A percentile compares a stretch with the other conserved stretches of the same genome.
Evolutionary conservation across 2,888 invertebrate species (phyloP).

Genomic region (Lypha dubia): DNA sequence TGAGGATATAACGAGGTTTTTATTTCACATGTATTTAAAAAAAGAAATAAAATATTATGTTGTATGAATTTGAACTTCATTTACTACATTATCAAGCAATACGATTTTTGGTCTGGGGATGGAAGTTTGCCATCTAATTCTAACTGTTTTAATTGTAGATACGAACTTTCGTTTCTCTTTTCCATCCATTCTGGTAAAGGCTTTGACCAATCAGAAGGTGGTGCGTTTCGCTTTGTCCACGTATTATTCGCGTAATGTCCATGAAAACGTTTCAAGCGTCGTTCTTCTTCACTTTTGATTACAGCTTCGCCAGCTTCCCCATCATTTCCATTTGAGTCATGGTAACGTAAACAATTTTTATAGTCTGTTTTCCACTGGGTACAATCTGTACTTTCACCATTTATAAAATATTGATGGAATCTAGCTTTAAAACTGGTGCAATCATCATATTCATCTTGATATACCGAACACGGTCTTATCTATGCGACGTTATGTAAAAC

Average conservation of each 20-base stretch:
- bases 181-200: slow-evolving; percentile 91
- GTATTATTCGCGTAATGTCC: slow-evolving; percentile 89
- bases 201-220: slow-evolving; percentile 92
- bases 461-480: slow-evolving; percentile 91
- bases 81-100: slow-evolving; percentile 79
- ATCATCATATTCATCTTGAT: slow-evolving; percentile 91
- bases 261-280: slow-evolving; percentile 86
- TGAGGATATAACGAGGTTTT: slow-evolving; percentile 16
- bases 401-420: slow-evolving; percentile 94
- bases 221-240: slow-evolving; percentile 90
- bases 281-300: slow-evolving; percentile 88
- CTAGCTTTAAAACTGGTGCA: slow-evolving; percentile 90
- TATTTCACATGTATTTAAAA: slow-evolving; percentile 19
- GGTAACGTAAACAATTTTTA: slow-evolving; percentile 89
- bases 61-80: not conserved
- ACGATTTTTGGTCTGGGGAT: slow-evolving; percentile 74
- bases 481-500: slow-evolving; percentile 77
- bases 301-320: slow-evolving; percentile 87
- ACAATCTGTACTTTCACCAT: slow-evolving; percentile 90
- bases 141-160: slow-evolving; percentile 86
- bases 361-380: slow-evolving; percentile 91
- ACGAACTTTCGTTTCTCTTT: slow-evolving; percentile 87
- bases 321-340: slow-evolving; percentile 85
- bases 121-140: slow-evolving; percentile 84
- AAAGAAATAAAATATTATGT: slow-evolving; percentile 19